Conservation (phyloP, 2,888 invertebrate genomes). For the Coleophora flavipennella region DNA sequence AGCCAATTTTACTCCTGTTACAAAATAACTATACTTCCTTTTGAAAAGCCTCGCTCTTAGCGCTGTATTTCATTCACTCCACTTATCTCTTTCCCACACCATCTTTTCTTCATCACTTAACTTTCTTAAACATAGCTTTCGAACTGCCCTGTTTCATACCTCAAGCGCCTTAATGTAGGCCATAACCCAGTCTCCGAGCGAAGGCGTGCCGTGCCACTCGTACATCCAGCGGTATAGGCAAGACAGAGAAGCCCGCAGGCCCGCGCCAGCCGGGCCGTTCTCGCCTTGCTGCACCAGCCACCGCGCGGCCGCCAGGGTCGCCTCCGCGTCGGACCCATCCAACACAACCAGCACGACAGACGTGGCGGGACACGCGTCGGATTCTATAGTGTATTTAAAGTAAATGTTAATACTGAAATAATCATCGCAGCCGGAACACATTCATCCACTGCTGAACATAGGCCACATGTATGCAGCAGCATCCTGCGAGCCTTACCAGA, state of each 20-base stretch:
- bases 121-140: no score
- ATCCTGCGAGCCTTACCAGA: no score
- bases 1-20: no score
- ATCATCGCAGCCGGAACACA: no score
- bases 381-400: slow-evolving; percentile 26
- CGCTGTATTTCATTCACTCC: no score
- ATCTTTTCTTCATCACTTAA: no score
- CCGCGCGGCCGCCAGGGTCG: slow-evolving; percentile 38
- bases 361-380: slow-evolving; percentile 71
- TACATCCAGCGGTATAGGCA: slow-evolving; percentile 80
- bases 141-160: slow-evolving; percentile 22
- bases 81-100: no score
- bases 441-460: no score
- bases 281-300: slow-evolving; percentile 55
- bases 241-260: slow-evolving; percentile 74
- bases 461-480: no score
- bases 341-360: slow-evolving; percentile 74
- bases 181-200: slow-evolving; percentile 77
- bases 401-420: no score
- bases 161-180: slow-evolving; percentile 77
- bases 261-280: slow-evolving; percentile 55
- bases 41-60: no score
- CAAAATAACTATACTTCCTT: no score
- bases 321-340: slow-evolving; percentile 46
- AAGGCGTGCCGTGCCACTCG: slow-evolving; percentile 74